Conservation (phyloP, 2,113 vertebrate species). For the Syrrhaptes paradoxus region DNA sequence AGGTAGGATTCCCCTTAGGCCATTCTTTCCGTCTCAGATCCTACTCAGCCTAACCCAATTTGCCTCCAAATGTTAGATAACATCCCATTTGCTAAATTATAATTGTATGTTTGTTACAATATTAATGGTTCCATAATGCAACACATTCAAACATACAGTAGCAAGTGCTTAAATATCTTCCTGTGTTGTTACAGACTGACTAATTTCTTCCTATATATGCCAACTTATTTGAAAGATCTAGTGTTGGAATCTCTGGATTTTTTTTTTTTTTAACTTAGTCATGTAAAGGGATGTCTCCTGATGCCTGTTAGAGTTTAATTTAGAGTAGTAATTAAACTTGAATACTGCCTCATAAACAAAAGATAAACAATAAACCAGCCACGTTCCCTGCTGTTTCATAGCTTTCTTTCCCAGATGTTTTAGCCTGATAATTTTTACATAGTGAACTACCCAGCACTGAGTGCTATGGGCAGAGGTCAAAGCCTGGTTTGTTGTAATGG, state of each 20-base stretch:
- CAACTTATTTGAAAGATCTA: constrained; percentile 73
- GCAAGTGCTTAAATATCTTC: constrained; percentile 65
- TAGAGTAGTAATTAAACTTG: constrained; percentile 99
- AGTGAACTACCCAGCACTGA: constrained; percentile 82
- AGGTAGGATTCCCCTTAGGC: constrained; percentile 18
- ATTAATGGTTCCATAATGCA: constrained; percentile 70
- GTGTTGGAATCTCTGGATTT: constrained; percentile 70
- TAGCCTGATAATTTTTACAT: constrained; percentile 93
- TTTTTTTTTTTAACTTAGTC: constrained; percentile 72
- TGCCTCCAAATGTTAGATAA: constrained; percentile 56
- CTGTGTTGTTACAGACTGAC: constrained; percentile 68
- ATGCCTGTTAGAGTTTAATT: constrained; percentile 99
- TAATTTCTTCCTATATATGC: constrained; percentile 72
- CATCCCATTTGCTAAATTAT: constrained; percentile 61
- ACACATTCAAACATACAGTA: constrained; percentile 29
- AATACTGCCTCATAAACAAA: constrained; percentile 99
- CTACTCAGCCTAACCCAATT: background rate
- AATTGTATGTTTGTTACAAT: constrained; percentile 57
- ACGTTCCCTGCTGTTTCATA: constrained; percentile 96
- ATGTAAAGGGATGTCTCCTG: constrained; percentile 89
- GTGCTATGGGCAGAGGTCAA: constrained; percentile 79
- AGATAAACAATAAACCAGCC: constrained; percentile 98
- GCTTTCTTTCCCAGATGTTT: constrained; percentile 96
- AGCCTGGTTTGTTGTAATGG: constrained; percentile 47
- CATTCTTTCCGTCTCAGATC: background rate